A percentile compares a stretch with the other conserved stretches of the same genome.
phyloP scores from a whole-genome alignment of 2,797 vertebrate species.

The Clarias pachynema region DNA sequence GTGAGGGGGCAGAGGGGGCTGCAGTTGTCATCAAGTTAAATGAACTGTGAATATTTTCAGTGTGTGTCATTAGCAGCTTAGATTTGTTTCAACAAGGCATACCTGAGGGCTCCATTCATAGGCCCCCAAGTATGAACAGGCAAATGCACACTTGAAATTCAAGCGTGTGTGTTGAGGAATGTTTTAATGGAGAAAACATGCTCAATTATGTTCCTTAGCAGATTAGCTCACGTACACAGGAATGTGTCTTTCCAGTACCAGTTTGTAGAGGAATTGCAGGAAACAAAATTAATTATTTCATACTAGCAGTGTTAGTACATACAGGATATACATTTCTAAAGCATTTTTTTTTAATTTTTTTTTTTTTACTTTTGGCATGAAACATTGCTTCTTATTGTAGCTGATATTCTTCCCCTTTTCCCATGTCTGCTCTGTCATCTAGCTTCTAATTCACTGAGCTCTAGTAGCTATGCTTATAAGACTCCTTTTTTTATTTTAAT shows the following conservation, averaged over 20 bases:
- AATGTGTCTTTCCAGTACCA: neutral
- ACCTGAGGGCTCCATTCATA: slow-evolving; percentile 85
- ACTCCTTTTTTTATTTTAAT: slow-evolving; percentile 15
- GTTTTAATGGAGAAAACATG: slow-evolving; percentile 19
- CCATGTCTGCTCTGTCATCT: slow-evolving; percentile 59
- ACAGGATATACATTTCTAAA: neutral
- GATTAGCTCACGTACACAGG: neutral
- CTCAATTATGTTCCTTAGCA: neutral
- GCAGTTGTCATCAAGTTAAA: slow-evolving; percentile 87
- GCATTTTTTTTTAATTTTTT: neutral
- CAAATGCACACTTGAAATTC: slow-evolving; percentile 39
- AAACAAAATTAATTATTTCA: neutral
- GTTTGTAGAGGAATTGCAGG: neutral
- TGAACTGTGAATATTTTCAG: slow-evolving; percentile 93
- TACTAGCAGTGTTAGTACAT: too few species aligned
- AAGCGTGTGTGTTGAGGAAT: slow-evolving; percentile 9
- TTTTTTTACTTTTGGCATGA: slow-evolving; percentile 25
- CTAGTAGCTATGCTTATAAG: slow-evolving; percentile 72
- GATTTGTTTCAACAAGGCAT: slow-evolving; percentile 90
- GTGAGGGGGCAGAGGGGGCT: slow-evolving; percentile 46
- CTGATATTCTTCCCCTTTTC: neutral
- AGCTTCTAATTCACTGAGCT: slow-evolving; percentile 64
- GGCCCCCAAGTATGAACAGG: slow-evolving; percentile 83
- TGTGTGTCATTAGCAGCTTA: slow-evolving; percentile 91
- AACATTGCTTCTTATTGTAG: slow-evolving; percentile 15